phyloP scores from a whole-genome alignment of 92 coral and sea anemone genomes.

The Palythoa grandiflora region DNA sequence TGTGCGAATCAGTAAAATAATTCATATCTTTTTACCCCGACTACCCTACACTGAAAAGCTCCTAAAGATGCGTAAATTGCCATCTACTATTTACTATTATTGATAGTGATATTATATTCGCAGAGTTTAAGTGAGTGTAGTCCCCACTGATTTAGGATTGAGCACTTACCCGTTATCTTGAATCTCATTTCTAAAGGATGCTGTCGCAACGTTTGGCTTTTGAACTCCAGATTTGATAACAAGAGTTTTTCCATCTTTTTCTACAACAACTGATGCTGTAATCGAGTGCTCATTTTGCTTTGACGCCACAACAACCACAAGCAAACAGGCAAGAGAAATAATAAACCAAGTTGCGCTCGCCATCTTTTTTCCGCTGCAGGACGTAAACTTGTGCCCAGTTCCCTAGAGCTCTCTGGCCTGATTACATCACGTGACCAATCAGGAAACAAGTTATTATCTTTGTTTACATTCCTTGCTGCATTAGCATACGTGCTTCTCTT shows the following conservation, averaged over 20 bases:
- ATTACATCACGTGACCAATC: slow-evolving; percentile 18
- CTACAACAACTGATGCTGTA: slow-evolving; percentile 72
- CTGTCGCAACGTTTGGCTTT: slow-evolving; percentile 81
- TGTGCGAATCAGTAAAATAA: no score
- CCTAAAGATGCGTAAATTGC: no score
- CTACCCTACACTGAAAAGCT: no score
- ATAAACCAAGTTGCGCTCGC: background rate
- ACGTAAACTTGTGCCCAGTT: background rate
- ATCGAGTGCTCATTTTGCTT: background rate
- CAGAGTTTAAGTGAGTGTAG: background rate
- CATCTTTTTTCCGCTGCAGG: background rate
- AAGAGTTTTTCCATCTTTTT: slow-evolving; percentile 69
- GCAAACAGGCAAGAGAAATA: slow-evolving; percentile 18
- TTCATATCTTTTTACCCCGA: no score
- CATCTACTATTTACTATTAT: no score
- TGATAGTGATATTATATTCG: no score
- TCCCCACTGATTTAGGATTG: background rate
- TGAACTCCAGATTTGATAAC: slow-evolving; percentile 67
- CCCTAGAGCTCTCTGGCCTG: background rate
- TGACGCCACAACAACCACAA: slow-evolving; percentile 4
- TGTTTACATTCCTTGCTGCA: no score
- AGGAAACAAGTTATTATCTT: background rate
- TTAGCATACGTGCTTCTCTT: no score
- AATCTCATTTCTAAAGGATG: slow-evolving; percentile 72
- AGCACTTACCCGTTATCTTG: slow-evolving; percentile 80